Base-by-base conservation (phyloP, 2,113 vertebrate species). In the Hystrix cristata region DNA sequence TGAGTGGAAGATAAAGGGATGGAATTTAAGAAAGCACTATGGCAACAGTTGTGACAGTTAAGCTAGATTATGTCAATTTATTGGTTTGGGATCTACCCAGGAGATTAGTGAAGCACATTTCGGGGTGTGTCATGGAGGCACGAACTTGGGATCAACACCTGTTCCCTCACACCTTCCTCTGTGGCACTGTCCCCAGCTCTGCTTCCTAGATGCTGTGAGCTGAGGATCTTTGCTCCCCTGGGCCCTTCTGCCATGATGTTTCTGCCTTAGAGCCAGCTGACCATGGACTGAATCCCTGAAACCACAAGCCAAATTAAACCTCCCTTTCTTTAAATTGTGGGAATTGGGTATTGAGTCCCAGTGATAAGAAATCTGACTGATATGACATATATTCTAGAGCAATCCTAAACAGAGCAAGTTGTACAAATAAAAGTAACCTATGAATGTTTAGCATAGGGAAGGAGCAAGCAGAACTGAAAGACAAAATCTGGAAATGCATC, bases 391-490 rank as follows among this genome's bases (percentile, higher is more conserved):
- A 38, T 38, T 38, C 34, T 59, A 81, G 72, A 69, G 48, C 59
- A 48, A 46, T 48, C 59, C 23, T 9, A 38, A 46, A n/a, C 13
- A 38, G 43, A 38, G 59, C 64, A n/a, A 64, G 29, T 14, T 6
- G 27, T 29, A 15, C 12, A 48, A 19, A 31, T 12, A 3, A 62
- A n/a, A 69, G 14, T 65, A 21, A 65, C n/a, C 19, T 51, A 69
- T 3, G 1, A 7, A 25, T 3, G 10, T 46, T 72, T 23, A 23
- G 6, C 4, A 25, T 14, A 9, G 13, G 16, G 3, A 34, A 1
- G 3, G 3, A 18, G 5, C 4, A 34, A 16, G 31, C 2, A 53
- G 27, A 27, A 78, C 13, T 5, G 9, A 67, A 81, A n/a, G 46
- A 18, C 19, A 19, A n/a, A 48, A 59, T 64, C 4, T 43, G 12